phyloP scores from a whole-genome alignment of 1,140 invertebrate genomes.

The Caenorhabditis briggsae region DNA sequence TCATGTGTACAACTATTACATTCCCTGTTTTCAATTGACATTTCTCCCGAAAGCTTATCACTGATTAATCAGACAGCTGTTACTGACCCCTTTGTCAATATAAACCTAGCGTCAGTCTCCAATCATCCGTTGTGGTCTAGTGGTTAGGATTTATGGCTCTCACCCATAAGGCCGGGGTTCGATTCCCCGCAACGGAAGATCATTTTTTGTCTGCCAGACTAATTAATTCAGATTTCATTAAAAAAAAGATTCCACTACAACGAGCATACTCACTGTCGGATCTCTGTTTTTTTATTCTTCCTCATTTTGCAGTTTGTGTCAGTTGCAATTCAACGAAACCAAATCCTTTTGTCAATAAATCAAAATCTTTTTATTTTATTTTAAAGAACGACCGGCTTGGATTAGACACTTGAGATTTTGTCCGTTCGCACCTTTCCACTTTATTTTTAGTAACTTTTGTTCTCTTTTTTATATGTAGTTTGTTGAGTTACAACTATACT shows the following conservation, averaged over 20 bases:
- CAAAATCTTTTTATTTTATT: neutral
- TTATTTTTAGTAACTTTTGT: constrained; percentile 44
- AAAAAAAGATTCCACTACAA: neutral
- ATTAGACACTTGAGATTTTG: constrained; percentile 17
- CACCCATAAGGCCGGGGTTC: constrained; percentile 87
- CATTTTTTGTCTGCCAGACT: too few species aligned
- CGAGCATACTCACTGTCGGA: neutral
- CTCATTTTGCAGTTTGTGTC: neutral
- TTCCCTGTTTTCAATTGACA: too few species aligned
- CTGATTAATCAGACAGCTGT: too few species aligned
- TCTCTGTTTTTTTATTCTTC: neutral
- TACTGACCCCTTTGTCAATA: too few species aligned
- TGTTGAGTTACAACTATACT: neutral
- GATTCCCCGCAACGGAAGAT: constrained; percentile 84
- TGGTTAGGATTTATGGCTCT: constrained; percentile 87
- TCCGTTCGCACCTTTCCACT: constrained; percentile 19
- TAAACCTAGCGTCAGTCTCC: too few species aligned
- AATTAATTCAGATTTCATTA: too few species aligned
- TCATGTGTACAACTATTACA: too few species aligned
- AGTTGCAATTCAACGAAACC: neutral
- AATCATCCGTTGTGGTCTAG: constrained; percentile 65
- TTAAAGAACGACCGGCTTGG: constrained; percentile 9
- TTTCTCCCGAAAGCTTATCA: too few species aligned
- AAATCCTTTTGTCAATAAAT: constrained; percentile 39
- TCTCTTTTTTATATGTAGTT: constrained; percentile 5